A percentile compares a stretch with the other conserved stretches of the same genome.
phyloP scores from a whole-genome alignment of 2,113 vertebrate species.

The Thalassoma bifasciatum region DNA sequence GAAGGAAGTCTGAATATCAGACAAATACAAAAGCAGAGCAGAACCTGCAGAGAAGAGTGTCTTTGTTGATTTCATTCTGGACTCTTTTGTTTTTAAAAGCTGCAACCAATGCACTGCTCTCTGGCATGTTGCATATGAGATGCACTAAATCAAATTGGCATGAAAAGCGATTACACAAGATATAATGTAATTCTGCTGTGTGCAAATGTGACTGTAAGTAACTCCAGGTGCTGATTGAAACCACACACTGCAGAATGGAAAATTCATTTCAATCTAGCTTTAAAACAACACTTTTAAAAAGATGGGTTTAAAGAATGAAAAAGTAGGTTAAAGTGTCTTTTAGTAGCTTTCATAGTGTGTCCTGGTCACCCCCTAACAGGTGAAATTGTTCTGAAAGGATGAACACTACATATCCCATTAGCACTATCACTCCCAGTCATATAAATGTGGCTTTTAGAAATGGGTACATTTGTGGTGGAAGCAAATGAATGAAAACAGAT shows the following conservation, averaged over 20 bases:
- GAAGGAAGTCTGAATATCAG: neutral
- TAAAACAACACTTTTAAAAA: neutral
- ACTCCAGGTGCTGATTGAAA: slow-evolving; percentile 19
- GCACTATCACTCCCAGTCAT: too few species aligned
- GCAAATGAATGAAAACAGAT: too few species aligned
- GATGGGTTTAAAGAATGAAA: too few species aligned
- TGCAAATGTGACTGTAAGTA: slow-evolving; percentile 15
- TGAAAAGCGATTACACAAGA: neutral
- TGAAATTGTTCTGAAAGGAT: too few species aligned
- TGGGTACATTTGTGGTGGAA: too few species aligned
- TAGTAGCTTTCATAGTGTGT: too few species aligned
- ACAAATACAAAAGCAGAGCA: neutral
- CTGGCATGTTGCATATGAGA: neutral
- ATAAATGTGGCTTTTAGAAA: too few species aligned
- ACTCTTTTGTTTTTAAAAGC: neutral
- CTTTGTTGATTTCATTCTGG: too few species aligned
- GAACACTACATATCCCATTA: too few species aligned
- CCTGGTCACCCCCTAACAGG: too few species aligned
- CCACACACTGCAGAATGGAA: neutral
- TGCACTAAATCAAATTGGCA: slow-evolving; percentile 6
- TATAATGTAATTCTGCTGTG: slow-evolving; percentile 12
- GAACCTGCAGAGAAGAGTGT: too few species aligned
- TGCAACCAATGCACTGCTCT: neutral
- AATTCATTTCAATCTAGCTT: neutral
- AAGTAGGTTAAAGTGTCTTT: too few species aligned